Base-by-base conservation (phyloP, 2,113 vertebrate genomes). In the Pteruthius melanotis region DNA sequence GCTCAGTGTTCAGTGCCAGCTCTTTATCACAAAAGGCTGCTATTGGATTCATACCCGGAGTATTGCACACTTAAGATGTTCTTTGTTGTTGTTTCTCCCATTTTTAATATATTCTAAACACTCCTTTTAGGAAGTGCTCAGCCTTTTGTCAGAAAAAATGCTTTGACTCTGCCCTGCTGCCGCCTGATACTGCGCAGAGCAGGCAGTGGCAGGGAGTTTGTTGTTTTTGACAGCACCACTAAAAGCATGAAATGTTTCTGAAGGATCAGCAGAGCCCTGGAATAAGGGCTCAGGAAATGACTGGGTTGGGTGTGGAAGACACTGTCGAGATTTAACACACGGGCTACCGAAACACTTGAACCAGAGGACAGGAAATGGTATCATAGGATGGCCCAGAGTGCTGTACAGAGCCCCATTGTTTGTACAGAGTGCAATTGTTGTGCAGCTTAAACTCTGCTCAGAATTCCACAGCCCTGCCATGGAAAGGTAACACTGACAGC, bases 221-320 rank as follows among this genome's bases (percentile, higher is more conserved):
- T 74, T 95, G 66, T 45, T 93, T 96, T 89, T 94, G 77, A 95
- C 66, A 77, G 88, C 65, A n/a, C 39, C 93, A 57, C 91, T 82
- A 61, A 93, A 94, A 93, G 87, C 91, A 85, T 92, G 91, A 94
- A 97, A 96, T 94, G 78, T 95, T 96, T 94, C 89, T 93, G 91
- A 75, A 93, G 91, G 90, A 59, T 28, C 97, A 91, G 53, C 92
- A 94, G 90, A 68, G 84, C 89, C 75, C 60, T 87, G 90, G 75
- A 94, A 44, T 75, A 76, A 94, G 92, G 93, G 83, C 88, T 97
- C 97, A 98, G 98, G 98, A 98, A 98, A 97, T 97, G 97, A 97
- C 96, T 97, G 78, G 84, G 5, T 56, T 94, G 97, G 96, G 94
- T 96, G 95, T 97, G 97, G 95, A 80, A 92, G 94, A 95, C 78